Evolutionary conservation across 2,888 invertebrate species (phyloP).

Genomic region (Polia nebulosa): DNA sequence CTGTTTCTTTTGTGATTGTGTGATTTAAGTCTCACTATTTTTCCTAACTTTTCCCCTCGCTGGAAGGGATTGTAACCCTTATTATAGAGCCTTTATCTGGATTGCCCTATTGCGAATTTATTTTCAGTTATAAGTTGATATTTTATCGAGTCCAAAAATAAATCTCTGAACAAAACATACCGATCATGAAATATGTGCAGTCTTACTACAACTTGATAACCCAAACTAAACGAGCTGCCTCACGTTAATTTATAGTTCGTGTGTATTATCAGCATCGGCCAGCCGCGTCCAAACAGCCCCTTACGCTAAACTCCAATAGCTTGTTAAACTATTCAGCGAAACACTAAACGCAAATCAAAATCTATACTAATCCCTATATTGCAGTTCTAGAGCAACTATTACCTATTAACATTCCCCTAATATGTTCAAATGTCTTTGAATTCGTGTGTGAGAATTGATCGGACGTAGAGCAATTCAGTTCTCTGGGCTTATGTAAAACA

Average conservation of each 20-base stretch:
- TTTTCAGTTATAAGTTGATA: slow-evolving; percentile 7
- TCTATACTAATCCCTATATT: slow-evolving; percentile 44
- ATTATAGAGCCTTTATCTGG: slow-evolving; percentile 4
- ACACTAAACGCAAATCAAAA: slow-evolving; percentile 48
- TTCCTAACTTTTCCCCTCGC: neutral
- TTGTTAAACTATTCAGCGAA: slow-evolving; percentile 41
- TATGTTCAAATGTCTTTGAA: slow-evolving; percentile 82
- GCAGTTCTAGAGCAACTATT: slow-evolving; percentile 54
- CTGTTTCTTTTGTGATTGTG: slow-evolving; percentile 7
- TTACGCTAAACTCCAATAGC: neutral
- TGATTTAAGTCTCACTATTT: slow-evolving; percentile 3
- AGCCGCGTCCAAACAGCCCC: neutral
- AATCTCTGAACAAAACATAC: neutral
- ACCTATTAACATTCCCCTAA: slow-evolving; percentile 74
- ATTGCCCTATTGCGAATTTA: slow-evolving; percentile 5
- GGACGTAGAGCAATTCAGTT: slow-evolving; percentile 76
- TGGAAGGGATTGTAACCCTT: neutral
- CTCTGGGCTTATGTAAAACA: slow-evolving; percentile 70
- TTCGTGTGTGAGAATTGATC: slow-evolving; percentile 84
- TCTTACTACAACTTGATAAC: neutral
- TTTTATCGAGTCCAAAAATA: neutral
- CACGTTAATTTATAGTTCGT: slow-evolving; percentile 10
- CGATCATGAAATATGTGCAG: neutral
- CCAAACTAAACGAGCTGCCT: neutral
- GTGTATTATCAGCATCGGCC: slow-evolving; percentile 7